Conservation (phyloP, 2,113 vertebrate genomes). For the Gymnarchus niloticus region DNA sequence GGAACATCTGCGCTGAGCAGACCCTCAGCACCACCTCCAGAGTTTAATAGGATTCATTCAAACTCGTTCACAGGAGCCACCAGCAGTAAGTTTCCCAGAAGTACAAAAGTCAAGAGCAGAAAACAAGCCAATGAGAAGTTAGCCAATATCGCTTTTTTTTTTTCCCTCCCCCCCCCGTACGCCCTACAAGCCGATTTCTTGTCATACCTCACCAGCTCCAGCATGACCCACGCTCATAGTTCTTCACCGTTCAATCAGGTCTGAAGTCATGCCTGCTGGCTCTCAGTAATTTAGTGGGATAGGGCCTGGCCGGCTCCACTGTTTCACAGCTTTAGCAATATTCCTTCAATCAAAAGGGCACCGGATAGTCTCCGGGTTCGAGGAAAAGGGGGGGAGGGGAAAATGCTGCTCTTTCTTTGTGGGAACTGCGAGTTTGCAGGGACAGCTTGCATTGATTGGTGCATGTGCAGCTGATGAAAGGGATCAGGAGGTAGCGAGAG, state of each 20-base stretch:
- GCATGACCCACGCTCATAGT: conserved; percentile 14
- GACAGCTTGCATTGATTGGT: neutral
- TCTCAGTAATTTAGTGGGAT: conserved; percentile 14
- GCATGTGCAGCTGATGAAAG: neutral
- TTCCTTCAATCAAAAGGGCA: conserved; percentile 15
- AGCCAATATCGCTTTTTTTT: neutral
- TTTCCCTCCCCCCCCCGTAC: neutral
- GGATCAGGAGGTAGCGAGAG: neutral
- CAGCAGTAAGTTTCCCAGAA: neutral
- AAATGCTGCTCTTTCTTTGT: neutral
- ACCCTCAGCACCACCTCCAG: conserved; percentile 25
- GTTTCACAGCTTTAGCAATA: conserved; percentile 14
- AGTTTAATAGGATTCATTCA: conserved; percentile 31
- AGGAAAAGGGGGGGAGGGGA: neutral
- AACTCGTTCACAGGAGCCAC: neutral
- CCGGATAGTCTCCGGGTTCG: neutral
- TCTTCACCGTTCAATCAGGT: conserved; percentile 7
- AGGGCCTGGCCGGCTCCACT: neutral
- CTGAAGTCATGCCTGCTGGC: conserved; percentile 13
- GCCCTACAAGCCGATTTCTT: neutral
- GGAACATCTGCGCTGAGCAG: conserved; percentile 20
- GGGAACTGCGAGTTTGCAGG: neutral
- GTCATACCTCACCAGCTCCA: conserved; percentile 6
- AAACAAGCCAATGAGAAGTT: conserved; percentile 18
- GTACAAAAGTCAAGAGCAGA: neutral